These are phyloP conservation scores for Melanotaenia pygmaea DNA, from an alignment of 2,797 vertebrate genomes.

Conservation along the genomic window DNA sequence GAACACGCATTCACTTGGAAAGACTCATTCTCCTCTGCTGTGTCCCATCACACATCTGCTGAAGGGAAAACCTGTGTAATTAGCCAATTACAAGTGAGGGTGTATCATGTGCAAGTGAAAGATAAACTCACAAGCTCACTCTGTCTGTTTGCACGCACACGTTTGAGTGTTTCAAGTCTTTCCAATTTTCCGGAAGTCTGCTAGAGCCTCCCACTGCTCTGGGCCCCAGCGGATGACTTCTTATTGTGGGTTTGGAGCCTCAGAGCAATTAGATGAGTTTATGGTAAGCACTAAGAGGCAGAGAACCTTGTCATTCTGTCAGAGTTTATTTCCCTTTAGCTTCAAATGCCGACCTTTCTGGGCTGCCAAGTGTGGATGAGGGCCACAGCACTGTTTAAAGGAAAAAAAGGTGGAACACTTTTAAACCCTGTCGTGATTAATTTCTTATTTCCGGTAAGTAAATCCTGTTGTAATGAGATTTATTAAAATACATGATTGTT, in stretches of 20 bases:
- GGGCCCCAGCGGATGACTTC: constrained; percentile 71
- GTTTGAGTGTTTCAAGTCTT: constrained; percentile 37
- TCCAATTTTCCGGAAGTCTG: constrained; percentile 75
- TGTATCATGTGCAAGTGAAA: constrained; percentile 28
- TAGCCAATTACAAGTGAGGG: constrained; percentile 15
- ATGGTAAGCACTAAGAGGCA: constrained; percentile 76
- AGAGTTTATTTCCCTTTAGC: constrained; percentile 73
- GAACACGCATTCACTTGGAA: constrained; percentile 23
- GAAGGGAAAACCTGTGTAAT: constrained; percentile 12
- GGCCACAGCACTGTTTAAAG: constrained; percentile 36
- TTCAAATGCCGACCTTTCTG: constrained; percentile 60
- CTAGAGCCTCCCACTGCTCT: constrained; percentile 62
- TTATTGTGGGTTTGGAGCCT: constrained; percentile 79
- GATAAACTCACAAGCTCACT: constrained; percentile 30
- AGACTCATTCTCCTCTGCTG: constrained; percentile 17
- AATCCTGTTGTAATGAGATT: constrained; percentile 42
- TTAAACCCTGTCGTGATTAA: constrained; percentile 43
- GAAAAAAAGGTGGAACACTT: constrained; percentile 30
- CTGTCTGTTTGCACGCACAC: neutral
- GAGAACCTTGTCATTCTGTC: constrained; percentile 81
- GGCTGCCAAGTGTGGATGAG: constrained; percentile 62
- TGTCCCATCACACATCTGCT: constrained; percentile 23
- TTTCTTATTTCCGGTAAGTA: constrained; percentile 53
- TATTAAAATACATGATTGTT: constrained; percentile 32
- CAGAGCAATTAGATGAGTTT: constrained; percentile 83